Evolutionary conservation across 2,888 invertebrate species (phyloP), one percentile per base, ranked within the genome.

Genomic region (Ryuthela nishihirai): DNA sequence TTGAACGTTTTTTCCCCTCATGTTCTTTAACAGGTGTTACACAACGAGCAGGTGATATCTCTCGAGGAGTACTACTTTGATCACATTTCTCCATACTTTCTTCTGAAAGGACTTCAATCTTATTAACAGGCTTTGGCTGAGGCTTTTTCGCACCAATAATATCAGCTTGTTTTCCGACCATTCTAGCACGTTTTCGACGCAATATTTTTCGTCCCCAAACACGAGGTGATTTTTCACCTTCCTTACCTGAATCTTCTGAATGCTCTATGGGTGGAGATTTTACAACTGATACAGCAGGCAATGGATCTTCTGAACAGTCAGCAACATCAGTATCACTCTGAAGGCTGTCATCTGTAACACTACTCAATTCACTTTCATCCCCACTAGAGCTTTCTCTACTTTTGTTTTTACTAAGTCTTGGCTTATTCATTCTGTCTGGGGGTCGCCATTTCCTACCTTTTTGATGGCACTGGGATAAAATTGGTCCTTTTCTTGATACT

Each of bases 281-380:
- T 5, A 15, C 29, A 4, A 25, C 25, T 4, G 34, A 34, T 21
- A 50, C 17, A 17, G 45, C 43, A 6, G 34, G 18, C 7, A 44
- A 23, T 4, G 53, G 44, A 7, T 48, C 59, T 23, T 54, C 53
- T 15, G 45, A 48, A 50, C 62, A 50, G 25, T 64, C 64, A 5
- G 53, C 58, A 42, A 36, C 47, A 36, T 59, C 64, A 4, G 53
- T 34, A 18, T 67, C 67, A 36, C 60, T 64, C 12, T 64, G 68
- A 7, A 68, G 46, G 41, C 68, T 69, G 43, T 69, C 68, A 38
- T 71, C 70, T 39, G 71, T 68, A 36, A 69, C 70, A 41, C 71
- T 72, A 48, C 72, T 72, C 45, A 71, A 66, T 25, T 72, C 71
- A 49, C 70, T 71, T 9, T 70, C 65, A 20, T 63, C 63, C 4